Evolutionary conservation across 2,888 invertebrate species (phyloP).

Genomic region (Agrotis exclamationis): DNA sequence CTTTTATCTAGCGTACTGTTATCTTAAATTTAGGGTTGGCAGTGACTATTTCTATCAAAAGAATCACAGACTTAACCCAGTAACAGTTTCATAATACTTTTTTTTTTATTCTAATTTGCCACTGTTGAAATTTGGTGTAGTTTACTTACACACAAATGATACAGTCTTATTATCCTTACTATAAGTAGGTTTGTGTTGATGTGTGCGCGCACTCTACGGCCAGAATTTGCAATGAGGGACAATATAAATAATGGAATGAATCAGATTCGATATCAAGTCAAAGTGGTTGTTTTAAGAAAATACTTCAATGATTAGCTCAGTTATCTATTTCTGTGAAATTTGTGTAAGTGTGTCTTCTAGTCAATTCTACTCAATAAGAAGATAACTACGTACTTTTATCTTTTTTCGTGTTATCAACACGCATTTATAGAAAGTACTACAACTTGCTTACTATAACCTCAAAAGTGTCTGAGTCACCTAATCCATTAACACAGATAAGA

Average conservation of each 20-base stretch:
- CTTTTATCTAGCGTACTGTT: constrained; percentile 33
- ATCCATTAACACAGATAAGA: background rate
- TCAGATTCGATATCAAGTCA: background rate
- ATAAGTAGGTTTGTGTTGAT: no score
- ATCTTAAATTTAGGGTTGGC: constrained; percentile 37
- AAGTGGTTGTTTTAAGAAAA: background rate
- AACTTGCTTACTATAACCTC: constrained; percentile 12
- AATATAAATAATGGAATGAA: background rate
- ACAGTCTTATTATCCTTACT: no score
- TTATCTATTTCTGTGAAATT: constrained; percentile 26
- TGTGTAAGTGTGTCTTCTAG: constrained; percentile 12
- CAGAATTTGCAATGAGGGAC: no score
- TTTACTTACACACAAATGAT: no score
- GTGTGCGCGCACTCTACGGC: no score
- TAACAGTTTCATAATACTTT: no score
- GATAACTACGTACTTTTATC: constrained; percentile 32
- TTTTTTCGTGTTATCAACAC: constrained; percentile 12
- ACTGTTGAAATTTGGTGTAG: no score
- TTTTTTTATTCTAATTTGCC: no score
- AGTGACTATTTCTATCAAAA: background rate
- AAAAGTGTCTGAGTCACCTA: background rate
- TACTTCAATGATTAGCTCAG: background rate
- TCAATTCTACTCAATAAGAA: constrained; percentile 16
- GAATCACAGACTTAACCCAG: no score
- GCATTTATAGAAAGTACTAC: constrained; percentile 18